Base-by-base conservation (phyloP, 2,113 vertebrate species). In the Pseudopodoces humilis region DNA sequence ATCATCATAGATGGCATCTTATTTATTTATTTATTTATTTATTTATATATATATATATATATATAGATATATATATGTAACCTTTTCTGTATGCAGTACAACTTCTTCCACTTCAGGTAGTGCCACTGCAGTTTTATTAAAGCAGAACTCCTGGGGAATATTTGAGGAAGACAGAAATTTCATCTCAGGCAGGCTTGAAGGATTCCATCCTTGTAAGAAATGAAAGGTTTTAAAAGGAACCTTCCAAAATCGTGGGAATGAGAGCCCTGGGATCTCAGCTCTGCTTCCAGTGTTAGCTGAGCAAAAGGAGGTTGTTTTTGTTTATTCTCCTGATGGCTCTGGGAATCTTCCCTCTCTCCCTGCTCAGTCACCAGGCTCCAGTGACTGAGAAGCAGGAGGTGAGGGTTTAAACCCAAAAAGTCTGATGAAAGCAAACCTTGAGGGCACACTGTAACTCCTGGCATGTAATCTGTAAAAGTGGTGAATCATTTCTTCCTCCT, bases 41-140 rank as follows among this genome's bases (percentile, higher is more conserved):
- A 70, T 65, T 13, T 15, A 82, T 47, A 47, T 47, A 49, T 25
- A 87, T 86, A 80, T 62, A 86, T 64, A 83, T 58, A 67, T 87
- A 90, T 35, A 35, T 22, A 22, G 10, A 24, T 20, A 94, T 83
- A 80, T 76, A 94, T 65, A 88, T 63, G 49, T 44, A 94, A 83
- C 84, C 74, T 95, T 92, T 96, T 94, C 86, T 89, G 69, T 94
- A 89, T 89, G 86, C 94, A 92, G 49, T 87, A 62, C 87, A 95
- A 62, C 75, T 95, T 91, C 74, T 87, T 94, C 81, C 59, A 85
- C 50, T 95, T 91, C 70, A 88, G 75, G 50, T 79, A 91, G 70
- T 91, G 78, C 82, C 85, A 76, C 81, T 9, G 2, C 58, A 63
- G 47, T 95, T 92, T 96, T 95, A 96, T 94, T 95, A 92, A 91